Evolutionary conservation across 2,113 vertebrate species (phyloP).

Genomic region (Psittacula cyanocephala): DNA sequence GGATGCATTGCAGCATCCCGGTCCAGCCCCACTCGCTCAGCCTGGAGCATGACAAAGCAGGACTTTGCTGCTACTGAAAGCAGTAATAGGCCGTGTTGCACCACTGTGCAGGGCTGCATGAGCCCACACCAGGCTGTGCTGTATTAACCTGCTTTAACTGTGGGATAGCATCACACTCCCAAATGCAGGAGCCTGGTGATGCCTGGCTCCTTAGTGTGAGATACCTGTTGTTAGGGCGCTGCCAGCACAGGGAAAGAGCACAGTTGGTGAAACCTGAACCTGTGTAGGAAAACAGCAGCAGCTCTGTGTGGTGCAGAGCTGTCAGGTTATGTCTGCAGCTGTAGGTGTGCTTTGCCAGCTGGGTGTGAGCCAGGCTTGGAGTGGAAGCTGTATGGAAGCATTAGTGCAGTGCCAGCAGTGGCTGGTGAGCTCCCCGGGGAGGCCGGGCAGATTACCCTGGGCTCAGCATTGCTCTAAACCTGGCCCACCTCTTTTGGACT

Average conservation of each 20-base stretch:
- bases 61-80: not conserved
- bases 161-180: not conserved
- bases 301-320: not conserved
- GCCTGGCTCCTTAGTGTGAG: not conserved
- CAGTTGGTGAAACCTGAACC: not conserved
- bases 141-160: not conserved
- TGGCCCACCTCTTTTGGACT: not conserved
- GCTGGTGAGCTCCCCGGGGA: not conserved
- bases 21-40: not conserved
- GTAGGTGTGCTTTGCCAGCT: not conserved
- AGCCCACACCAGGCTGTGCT: not conserved
- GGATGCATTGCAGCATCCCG: not conserved
- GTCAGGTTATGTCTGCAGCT: not conserved
- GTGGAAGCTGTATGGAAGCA: not conserved
- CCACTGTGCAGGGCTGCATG: not conserved
- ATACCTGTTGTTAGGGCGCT: not conserved
- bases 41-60: not conserved
- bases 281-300: not conserved
- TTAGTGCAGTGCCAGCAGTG: not conserved
- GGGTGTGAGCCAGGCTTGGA: not conserved
- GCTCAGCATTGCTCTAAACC: not conserved
- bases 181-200: not conserved
- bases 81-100: rapidly evolving
- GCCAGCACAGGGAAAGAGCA: rapidly evolving
- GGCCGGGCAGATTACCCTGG: not conserved